phyloP scores from a whole-genome alignment of 2,888 invertebrate genomes.

The Polyommatus iphigenia region DNA sequence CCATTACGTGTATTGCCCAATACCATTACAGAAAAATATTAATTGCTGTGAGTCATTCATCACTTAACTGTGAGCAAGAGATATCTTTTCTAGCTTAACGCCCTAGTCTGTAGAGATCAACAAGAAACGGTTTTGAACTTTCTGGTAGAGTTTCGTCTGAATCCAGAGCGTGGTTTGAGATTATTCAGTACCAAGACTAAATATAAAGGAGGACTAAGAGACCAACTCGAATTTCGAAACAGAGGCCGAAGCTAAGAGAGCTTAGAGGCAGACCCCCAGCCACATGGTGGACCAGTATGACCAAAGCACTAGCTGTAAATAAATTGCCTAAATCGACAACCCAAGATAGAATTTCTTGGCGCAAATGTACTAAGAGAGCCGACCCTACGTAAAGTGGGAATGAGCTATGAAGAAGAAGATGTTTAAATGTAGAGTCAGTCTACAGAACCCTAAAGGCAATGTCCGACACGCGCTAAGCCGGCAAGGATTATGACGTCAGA shows the following conservation, averaged over 20 bases:
- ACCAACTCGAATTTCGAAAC: background rate
- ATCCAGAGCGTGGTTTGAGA: background rate
- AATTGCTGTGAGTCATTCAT: background rate
- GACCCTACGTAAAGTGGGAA: too few species aligned
- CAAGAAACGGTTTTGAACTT: background rate
- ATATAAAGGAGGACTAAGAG: background rate
- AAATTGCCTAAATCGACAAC: too few species aligned
- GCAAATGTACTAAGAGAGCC: too few species aligned
- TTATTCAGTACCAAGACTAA: background rate
- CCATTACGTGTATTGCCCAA: conserved; percentile 12
- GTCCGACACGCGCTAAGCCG: background rate
- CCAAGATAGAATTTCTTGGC: too few species aligned
- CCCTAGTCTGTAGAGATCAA: background rate
- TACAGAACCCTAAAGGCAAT: background rate
- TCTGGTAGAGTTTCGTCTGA: background rate
- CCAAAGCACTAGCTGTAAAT: too few species aligned
- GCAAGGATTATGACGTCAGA: background rate
- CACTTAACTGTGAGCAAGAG: background rate
- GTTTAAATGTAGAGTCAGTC: too few species aligned
- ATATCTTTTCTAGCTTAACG: background rate
- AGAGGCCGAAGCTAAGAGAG: too few species aligned
- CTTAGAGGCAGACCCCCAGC: too few species aligned
- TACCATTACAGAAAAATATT: conserved; percentile 9
- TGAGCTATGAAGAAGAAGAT: too few species aligned
- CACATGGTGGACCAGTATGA: too few species aligned